These are phyloP conservation scores for Desoria tigrina DNA, from an alignment of 2,888 invertebrate genomes.

Conservation along the genomic window DNA sequence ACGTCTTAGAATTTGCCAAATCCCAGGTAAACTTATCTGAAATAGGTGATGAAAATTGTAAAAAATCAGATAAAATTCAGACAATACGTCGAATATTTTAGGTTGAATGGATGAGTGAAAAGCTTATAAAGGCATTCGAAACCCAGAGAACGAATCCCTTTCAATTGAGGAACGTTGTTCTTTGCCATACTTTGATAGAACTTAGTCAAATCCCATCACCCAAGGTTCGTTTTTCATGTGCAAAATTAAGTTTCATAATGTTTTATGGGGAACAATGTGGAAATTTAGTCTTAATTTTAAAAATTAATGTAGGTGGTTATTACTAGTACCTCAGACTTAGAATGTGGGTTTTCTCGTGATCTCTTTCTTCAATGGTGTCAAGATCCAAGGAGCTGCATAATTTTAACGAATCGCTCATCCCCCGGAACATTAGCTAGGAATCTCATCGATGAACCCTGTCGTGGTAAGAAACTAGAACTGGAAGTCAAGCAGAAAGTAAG, in stretches of 20 bases:
- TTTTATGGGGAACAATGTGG: neutral
- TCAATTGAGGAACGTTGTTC: conserved; percentile 60
- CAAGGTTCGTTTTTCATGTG: conserved; percentile 55
- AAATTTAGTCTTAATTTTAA: neutral
- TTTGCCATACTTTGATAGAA: conserved; percentile 63
- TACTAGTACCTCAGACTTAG: conserved; percentile 63
- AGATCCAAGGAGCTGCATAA: conserved; percentile 62
- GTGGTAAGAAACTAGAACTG: conserved; percentile 71
- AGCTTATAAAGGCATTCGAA: conserved; percentile 60
- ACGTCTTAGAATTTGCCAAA: conserved; percentile 66
- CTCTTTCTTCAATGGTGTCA: conserved; percentile 64
- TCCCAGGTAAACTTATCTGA: conserved; percentile 59
- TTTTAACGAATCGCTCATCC: conserved; percentile 68
- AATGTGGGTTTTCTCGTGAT: conserved; percentile 64
- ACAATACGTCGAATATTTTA: conserved; percentile 24
- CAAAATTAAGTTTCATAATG: too few species aligned
- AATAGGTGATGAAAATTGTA: neutral
- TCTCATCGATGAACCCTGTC: conserved; percentile 71
- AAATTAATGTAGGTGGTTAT: conserved; percentile 59
- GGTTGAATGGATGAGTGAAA: conserved; percentile 68
- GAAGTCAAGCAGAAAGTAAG: conserved; percentile 70
- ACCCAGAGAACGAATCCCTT: conserved; percentile 59
- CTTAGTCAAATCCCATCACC: conserved; percentile 61
- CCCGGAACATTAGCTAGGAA: conserved; percentile 79
- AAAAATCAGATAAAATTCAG: neutral